phyloP scores from a whole-genome alignment of 2,888 invertebrate species.

The Nomada goodeniana region DNA sequence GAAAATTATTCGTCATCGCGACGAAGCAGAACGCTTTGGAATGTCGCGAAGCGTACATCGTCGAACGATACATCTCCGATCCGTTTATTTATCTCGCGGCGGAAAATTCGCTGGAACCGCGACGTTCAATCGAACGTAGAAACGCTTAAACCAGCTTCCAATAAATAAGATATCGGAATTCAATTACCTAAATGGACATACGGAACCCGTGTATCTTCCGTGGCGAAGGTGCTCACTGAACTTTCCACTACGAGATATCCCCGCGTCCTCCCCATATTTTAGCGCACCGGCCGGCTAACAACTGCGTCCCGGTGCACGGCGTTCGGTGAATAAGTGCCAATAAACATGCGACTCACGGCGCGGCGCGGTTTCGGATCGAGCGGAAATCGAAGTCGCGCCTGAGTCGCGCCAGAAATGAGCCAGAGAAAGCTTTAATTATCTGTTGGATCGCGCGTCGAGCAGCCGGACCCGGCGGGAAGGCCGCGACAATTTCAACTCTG shows the following conservation, averaged over 20 bases:
- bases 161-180: conserved; percentile 4
- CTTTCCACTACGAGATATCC: conserved; percentile 27
- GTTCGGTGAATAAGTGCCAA: conserved; percentile 36
- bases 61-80: too few species aligned
- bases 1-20: too few species aligned
- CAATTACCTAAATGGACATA: conserved; percentile 16
- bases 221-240: conserved; percentile 3
- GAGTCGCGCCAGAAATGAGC: conserved; percentile 17
- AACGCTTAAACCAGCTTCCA: background rate
- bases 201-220: background rate
- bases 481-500: conserved; percentile 54
- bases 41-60: too few species aligned
- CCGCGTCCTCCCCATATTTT: conserved; percentile 17
- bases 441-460: conserved; percentile 27
- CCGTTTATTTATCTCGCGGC: too few species aligned
- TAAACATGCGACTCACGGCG: conserved; percentile 44
- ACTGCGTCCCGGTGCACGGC: conserved; percentile 20
- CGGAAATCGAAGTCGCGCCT: conserved; percentile 40
- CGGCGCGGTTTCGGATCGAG: background rate
- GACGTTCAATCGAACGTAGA: too few species aligned
- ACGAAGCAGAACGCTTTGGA: too few species aligned
- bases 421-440: conserved; percentile 58
- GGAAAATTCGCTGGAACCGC: too few species aligned
- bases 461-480: conserved; percentile 2
- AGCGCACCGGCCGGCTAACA: conserved; percentile 11